Evolutionary conservation across 2,113 vertebrate genomes (phyloP), one percentile per base, ranked within the genome.

Genomic region (Oncorhynchus tshawytscha): DNA sequence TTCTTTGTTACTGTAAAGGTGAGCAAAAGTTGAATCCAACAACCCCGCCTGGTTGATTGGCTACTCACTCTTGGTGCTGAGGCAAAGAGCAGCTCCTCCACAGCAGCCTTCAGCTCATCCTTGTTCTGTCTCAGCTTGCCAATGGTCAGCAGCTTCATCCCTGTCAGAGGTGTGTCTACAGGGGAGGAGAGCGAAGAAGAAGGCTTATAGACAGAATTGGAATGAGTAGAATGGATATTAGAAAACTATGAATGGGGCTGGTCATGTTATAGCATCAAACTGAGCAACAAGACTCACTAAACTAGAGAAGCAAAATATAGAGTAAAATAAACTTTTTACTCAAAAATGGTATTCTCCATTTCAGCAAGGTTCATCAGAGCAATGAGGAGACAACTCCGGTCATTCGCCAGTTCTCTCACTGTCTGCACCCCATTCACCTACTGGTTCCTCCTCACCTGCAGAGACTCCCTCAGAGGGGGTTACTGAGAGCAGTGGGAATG

Each of bases 41-140:
- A 49, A 49, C 48, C 48, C 48, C 13, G 0, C 13, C 48, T 13
- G 66, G 5, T 16, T 13, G 67, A 74, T 12, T 20, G 6, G 3
- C 70, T n/a, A 84, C 97, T 95, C 76, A 99, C 98, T 98, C 84
- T 94, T 92, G 3, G 94, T 95, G 89, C 97, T 99, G 89, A 99
- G 88, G 86, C 97, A 99, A 67, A 99, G 77, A 0, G 91, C 91
- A 27, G 81, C 11, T 94, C 95, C 85, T 99, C 97, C 5, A 98
- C 90, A 0, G 39, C 57, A 29, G 86, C 79, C 86, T 98, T 99
- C 76, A 96, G 77, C 39, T 98, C 98, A 3, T 99, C 97, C 85
- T 98, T 99, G 91, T 94, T 99, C 89, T 94, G 97, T 0, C 86
- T 84, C 34, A 99, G 92, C 65, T 99, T 99, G 24, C 98, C 98